Conservation (phyloP, 2,797 vertebrate species). For the Sebastes oblongus region DNA sequence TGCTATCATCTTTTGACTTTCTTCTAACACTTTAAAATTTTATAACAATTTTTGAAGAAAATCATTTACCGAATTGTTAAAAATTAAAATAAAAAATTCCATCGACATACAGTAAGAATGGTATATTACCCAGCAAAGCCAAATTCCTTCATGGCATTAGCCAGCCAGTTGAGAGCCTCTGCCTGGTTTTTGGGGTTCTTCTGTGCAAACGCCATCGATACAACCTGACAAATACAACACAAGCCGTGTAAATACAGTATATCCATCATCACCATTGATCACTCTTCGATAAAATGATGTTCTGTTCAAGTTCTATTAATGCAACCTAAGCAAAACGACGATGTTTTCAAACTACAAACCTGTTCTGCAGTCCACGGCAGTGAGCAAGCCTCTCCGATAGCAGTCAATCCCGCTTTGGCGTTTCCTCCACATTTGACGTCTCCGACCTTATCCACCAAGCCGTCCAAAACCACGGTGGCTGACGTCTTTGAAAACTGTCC, state of each 20-base stretch:
- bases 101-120: not conserved
- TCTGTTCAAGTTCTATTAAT: not conserved
- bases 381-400: slow-evolving; percentile 90
- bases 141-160: slow-evolving; percentile 98
- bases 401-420: slow-evolving; percentile 93
- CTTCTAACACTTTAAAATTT: too few relatives aligned
- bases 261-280: not conserved
- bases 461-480: slow-evolving; percentile 91
- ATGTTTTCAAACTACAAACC: slow-evolving; percentile 66
- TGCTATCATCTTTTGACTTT: too few relatives aligned
- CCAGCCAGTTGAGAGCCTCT: slow-evolving; percentile 95
- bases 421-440: slow-evolving; percentile 96
- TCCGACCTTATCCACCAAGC: slow-evolving; percentile 95
- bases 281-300: not conserved
- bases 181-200: slow-evolving; percentile 99
- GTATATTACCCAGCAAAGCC: slow-evolving; percentile 91
- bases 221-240: slow-evolving; percentile 80
- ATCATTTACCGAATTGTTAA: not conserved
- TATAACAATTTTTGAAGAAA: not conserved
- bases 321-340: not conserved
- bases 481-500: slow-evolving; percentile 96
- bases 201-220: slow-evolving; percentile 93
- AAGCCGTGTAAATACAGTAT: not conserved
- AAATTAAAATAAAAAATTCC: too few relatives aligned
- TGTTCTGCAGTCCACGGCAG: slow-evolving; percentile 98